Percentiles rank a stretch among this genome's conserved stretches.
phyloP scores from a whole-genome alignment of 1,140 invertebrate species.

The Cheumatopsyche charites region DNA sequence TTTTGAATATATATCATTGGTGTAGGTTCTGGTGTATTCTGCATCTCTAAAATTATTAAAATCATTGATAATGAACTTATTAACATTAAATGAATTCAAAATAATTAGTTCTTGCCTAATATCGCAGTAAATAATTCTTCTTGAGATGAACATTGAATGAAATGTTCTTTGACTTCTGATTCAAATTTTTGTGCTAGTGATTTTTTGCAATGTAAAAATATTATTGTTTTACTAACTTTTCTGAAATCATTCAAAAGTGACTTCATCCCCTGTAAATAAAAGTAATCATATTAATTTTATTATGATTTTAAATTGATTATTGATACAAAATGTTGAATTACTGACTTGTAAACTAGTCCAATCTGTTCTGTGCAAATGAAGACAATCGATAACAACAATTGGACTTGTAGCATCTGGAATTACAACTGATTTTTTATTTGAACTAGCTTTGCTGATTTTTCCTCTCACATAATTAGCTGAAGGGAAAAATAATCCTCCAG shows the following conservation, averaged over 20 bases:
- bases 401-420: conserved; percentile 39
- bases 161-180: conserved; percentile 39
- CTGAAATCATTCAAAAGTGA: conserved; percentile 42
- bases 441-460: conserved; percentile 58
- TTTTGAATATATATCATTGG: conserved; percentile 17
- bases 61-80: background rate
- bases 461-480: conserved; percentile 67
- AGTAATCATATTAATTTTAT: conserved; percentile 20
- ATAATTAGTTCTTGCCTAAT: conserved; percentile 26
- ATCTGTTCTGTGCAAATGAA: conserved; percentile 62
- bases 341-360: conserved; percentile 65
- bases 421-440: conserved; percentile 50
- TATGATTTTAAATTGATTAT: conserved; percentile 16
- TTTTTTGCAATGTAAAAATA: conserved; percentile 42
- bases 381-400: conserved; percentile 63
- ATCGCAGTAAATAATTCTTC: conserved; percentile 38
- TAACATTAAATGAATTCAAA: conserved; percentile 15
- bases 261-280: conserved; percentile 42
- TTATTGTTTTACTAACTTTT: conserved; percentile 40
- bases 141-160: conserved; percentile 40
- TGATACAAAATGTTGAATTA: no score
- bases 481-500: conserved; percentile 67
- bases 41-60: background rate
- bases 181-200: conserved; percentile 38
- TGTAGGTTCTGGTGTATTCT: background rate